Percentiles rank a stretch among this genome's conserved stretches.
phyloP scores from a whole-genome alignment of 2,113 vertebrate genomes.

The Ellobius talpinus region DNA sequence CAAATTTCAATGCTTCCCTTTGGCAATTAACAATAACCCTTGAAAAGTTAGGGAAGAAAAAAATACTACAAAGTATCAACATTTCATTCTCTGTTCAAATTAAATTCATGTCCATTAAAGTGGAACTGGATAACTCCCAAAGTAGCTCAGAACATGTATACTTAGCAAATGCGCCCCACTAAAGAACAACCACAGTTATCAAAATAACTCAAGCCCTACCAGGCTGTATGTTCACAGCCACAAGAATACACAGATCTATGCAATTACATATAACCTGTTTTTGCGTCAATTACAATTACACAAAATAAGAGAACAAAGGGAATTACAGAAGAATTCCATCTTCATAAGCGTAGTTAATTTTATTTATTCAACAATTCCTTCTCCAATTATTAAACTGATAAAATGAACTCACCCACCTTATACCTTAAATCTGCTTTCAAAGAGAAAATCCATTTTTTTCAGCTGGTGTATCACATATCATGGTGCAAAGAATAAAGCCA shows the following conservation, averaged over 20 bases:
- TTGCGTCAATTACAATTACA: neutral
- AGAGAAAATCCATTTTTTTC: neutral
- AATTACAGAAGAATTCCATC: neutral
- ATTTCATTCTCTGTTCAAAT: neutral
- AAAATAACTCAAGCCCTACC: neutral
- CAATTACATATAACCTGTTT: neutral
- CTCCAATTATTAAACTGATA: neutral
- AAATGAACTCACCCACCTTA: neutral
- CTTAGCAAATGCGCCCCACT: neutral
- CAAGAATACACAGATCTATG: neutral
- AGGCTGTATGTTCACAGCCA: accelerated
- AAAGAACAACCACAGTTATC: neutral
- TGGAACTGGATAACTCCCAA: neutral
- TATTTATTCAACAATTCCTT: neutral
- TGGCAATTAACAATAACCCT: neutral
- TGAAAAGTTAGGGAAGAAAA: neutral
- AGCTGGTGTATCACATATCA: neutral
- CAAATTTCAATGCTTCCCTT: neutral
- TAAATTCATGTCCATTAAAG: neutral
- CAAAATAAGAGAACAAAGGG: neutral
- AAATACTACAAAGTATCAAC: neutral
- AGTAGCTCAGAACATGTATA: neutral
- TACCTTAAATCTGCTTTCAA: slow-evolving; percentile 21
- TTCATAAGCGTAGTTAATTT: neutral
- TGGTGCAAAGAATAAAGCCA: neutral